phyloP scores from a whole-genome alignment of 2,113 vertebrate species.

The Chamaea fasciata region DNA sequence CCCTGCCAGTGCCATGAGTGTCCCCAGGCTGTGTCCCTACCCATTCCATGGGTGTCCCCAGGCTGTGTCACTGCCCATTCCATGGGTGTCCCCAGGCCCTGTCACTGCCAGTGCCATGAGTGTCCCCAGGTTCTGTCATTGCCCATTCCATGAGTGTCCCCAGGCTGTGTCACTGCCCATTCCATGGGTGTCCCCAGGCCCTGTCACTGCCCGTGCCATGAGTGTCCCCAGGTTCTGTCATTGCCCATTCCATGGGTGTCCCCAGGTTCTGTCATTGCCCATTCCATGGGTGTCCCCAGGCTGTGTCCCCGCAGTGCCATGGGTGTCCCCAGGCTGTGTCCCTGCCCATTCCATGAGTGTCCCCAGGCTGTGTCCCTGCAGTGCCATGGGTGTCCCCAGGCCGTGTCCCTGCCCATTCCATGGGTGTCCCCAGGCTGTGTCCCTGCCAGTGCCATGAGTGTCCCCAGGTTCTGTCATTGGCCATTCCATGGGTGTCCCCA shows the following conservation, averaged over 20 bases:
- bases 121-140: background rate
- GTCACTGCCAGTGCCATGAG: rapidly evolving
- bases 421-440: background rate
- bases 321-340: too few species aligned
- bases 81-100: background rate
- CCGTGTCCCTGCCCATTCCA: rapidly evolving
- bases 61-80: background rate
- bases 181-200: rapidly evolving
- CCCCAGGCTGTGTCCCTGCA: too few species aligned
- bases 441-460: background rate
- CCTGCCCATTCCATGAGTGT: too few species aligned
- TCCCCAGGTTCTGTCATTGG: background rate
- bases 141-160: rapidly evolving
- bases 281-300: background rate
- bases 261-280: rapidly evolving
- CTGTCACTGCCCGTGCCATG: background rate
- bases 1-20: rapidly evolving
- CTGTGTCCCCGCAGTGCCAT: rapidly evolving
- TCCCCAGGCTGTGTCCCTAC: background rate
- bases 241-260: background rate
- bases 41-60: background rate
- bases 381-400: background rate
- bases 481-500: rapidly evolving
- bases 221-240: background rate
- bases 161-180: rapidly evolving